Conservation (phyloP, 2,113 vertebrate species). For the Mesitornis unicolor region DNA sequence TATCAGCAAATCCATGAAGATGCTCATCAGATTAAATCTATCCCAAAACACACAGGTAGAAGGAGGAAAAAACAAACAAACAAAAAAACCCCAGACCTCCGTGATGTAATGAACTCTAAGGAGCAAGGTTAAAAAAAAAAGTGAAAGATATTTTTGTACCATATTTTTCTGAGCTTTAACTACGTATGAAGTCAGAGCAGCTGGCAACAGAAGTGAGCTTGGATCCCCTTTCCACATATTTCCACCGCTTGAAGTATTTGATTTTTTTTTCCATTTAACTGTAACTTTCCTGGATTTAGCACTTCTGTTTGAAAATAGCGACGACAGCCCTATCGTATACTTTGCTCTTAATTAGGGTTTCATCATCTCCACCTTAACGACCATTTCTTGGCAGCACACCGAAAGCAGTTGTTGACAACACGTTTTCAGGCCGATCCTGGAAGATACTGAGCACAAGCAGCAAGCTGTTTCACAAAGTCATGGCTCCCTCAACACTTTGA, state of each 20-base stretch:
- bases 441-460: not conserved
- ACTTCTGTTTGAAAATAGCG: not conserved
- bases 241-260: not conserved
- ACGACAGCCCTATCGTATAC: not conserved
- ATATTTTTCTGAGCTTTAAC: not conserved
- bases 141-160: not conserved
- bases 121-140: not conserved
- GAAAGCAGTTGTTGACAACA: not conserved
- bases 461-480: not conserved
- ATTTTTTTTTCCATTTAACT: conserved; percentile 1
- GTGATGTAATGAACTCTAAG: not conserved
- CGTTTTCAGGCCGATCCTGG: not conserved
- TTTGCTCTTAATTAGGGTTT: not conserved
- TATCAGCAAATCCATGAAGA: not conserved
- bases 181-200: not conserved
- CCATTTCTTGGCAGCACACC: not conserved
- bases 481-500: not conserved
- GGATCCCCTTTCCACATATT: not conserved
- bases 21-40: not conserved
- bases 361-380: not conserved
- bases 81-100: not conserved
- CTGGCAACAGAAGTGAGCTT: not conserved
- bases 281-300: not conserved
- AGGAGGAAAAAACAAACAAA: not conserved
- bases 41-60: not conserved